Percentiles rank a stretch among this genome's conserved stretches.
Conservation (phyloP, 2,113 vertebrate species). For the Turnix velox region DNA sequence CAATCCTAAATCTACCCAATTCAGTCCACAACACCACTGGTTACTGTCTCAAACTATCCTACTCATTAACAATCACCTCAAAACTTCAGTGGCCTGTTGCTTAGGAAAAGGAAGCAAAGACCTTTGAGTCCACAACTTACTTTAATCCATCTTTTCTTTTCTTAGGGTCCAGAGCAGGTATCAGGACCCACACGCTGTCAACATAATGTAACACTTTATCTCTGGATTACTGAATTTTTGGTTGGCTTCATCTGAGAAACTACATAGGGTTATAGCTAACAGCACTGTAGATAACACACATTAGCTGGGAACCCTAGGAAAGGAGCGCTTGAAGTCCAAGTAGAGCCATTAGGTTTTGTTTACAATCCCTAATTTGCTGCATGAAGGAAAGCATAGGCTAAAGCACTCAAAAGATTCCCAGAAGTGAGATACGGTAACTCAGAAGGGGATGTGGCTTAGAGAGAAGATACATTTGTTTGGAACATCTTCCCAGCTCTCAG, state of each 20-base stretch:
- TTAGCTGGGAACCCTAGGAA: background rate
- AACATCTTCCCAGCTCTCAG: slow-evolving; percentile 45
- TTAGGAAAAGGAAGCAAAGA: background rate
- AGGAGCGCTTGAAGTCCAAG: background rate
- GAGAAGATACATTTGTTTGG: slow-evolving; percentile 25
- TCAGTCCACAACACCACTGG: background rate
- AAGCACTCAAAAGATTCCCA: slow-evolving; percentile 64
- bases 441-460: slow-evolving; percentile 52
- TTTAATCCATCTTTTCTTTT: background rate
- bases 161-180: background rate
- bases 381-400: slow-evolving; percentile 16
- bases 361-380: slow-evolving; percentile 43
- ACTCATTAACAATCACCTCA: background rate
- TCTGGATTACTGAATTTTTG: background rate
- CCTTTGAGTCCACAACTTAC: background rate
- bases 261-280: background rate
- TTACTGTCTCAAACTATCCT: background rate
- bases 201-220: background rate
- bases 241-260: background rate
- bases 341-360: slow-evolving; percentile 46
- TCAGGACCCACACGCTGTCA: background rate
- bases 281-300: background rate
- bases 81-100: background rate
- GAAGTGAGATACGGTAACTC: slow-evolving; percentile 20
- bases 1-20: background rate